These are phyloP conservation scores for Eriosoma lanigerum DNA, from an alignment of 1,140 invertebrate species.

Conservation along the genomic window DNA sequence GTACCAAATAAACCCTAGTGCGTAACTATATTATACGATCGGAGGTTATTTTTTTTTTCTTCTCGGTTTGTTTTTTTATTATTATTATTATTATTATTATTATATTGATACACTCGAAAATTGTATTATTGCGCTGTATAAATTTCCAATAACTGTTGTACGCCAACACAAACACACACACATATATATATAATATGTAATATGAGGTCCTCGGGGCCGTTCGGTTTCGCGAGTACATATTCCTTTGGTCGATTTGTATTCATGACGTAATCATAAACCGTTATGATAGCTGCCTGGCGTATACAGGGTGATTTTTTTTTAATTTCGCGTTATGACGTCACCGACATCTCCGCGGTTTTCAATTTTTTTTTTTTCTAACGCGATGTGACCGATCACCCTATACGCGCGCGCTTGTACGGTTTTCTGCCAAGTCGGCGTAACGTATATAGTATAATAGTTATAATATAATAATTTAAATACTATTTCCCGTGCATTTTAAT, in stretches of 20 bases:
- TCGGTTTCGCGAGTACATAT: not conserved
- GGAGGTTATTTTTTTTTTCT: not conserved
- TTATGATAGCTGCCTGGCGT: not conserved
- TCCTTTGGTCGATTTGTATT: slow-evolving; percentile 45
- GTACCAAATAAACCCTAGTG: slow-evolving; percentile 48
- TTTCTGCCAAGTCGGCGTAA: too few relatives aligned
- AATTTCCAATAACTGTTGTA: slow-evolving; percentile 39
- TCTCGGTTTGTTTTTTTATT: slow-evolving; percentile 6
- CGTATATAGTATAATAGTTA: too few relatives aligned
- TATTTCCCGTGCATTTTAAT: too few relatives aligned
- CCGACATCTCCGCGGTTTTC: not conserved
- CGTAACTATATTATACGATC: not conserved
- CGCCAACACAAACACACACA: too few relatives aligned
- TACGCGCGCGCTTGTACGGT: too few relatives aligned
- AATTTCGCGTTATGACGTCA: not conserved
- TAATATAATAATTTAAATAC: too few relatives aligned
- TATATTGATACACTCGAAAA: slow-evolving; percentile 46
- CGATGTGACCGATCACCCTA: too few relatives aligned
- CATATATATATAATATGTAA: too few relatives aligned
- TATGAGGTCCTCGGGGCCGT: not conserved
- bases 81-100: not conserved
- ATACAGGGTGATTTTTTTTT: not conserved
- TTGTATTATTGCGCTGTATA: slow-evolving; percentile 47
- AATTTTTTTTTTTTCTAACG: too few relatives aligned
- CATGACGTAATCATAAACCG: slow-evolving; percentile 35